Evolutionary conservation across 2,797 vertebrate genomes (phyloP), one percentile per base, ranked within the genome.

Genomic region (Petrocephalus schoutedeni): DNA sequence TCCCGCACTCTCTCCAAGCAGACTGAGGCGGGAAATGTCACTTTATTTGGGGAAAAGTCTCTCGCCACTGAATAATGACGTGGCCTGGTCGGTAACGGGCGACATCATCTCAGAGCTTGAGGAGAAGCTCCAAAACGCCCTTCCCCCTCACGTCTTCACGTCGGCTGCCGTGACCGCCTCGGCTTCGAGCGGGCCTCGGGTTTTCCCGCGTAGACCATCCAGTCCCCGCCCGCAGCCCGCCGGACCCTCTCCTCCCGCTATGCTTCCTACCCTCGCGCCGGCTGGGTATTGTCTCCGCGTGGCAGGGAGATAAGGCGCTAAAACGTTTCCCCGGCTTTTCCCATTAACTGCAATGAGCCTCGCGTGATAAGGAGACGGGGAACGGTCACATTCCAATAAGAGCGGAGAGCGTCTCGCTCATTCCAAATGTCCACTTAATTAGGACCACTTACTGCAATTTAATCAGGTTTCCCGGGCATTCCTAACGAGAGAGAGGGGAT

Each of bases 231-330:
- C 6, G 0, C 71, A 77, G 12, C 67, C 67, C 36, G 28, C 67
- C 16, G 67, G 67, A 28, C 51, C 12, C 7, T 54, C 51, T 23
- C 23, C 88, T 91, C 93, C 91, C 89, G 90, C 86, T 45, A 57
- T 56, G 74, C 88, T 85, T 21, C 58, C 54, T 64, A 9, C 67
- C 16, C 83, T 86, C 87, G 89, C 91, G 91, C 87, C 87, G 74
- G 28, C 7, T 6, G 85, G 45, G 91, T 87, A 87, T 19, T n/a
- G n/a, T 58, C 53, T 89, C 56, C 23, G 21, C 54, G 54, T 3
- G 9, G 84, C 28, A 36, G 23, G 19, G 51, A 51, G 83, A 85
- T 54, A 54, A 51, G 16, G 83, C 51, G 32, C 32, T 86, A 86
- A 86, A 85, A 86, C 9, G 16, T 36, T 58, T 19, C 16, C 36